phyloP scores from a whole-genome alignment of 2,888 invertebrate genomes.

The Tetranychus piercei region DNA sequence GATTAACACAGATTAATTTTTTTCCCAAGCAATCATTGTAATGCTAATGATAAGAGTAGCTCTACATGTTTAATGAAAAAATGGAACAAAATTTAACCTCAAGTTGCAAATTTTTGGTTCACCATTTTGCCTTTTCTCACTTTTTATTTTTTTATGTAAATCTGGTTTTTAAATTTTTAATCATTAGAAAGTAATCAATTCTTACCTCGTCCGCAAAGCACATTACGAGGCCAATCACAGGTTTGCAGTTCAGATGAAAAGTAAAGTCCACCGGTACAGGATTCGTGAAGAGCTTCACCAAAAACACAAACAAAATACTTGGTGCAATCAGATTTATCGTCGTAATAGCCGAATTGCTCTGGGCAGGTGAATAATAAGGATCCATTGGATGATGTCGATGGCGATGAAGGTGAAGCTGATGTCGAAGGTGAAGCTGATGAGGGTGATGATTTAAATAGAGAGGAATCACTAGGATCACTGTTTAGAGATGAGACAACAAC shows the following conservation, averaged over 20 bases:
- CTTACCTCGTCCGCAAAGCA: slow-evolving; percentile 44
- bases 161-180: too few relatives aligned
- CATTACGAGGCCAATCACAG: slow-evolving; percentile 88
- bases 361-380: slow-evolving; percentile 54
- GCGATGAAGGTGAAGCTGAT: neutral
- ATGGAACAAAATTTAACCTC: too few relatives aligned
- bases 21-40: too few relatives aligned
- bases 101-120: too few relatives aligned
- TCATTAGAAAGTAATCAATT: neutral
- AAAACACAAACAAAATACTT: slow-evolving; percentile 87
- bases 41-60: too few relatives aligned
- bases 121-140: too few relatives aligned
- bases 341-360: slow-evolving; percentile 83
- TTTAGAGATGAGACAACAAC: too few relatives aligned
- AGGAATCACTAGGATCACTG: too few relatives aligned
- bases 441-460: too few relatives aligned
- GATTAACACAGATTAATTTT: too few relatives aligned
- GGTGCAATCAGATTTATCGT: slow-evolving; percentile 74
- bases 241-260: slow-evolving; percentile 88
- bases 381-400: neutral
- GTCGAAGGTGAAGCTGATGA: neutral
- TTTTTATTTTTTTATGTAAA: too few relatives aligned
- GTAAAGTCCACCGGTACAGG: slow-evolving; percentile 81
- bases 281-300: slow-evolving; percentile 72
- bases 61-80: too few relatives aligned